Base-by-base conservation (phyloP, 2,888 invertebrate species). In the Phragmatobia fuliginosa region DNA sequence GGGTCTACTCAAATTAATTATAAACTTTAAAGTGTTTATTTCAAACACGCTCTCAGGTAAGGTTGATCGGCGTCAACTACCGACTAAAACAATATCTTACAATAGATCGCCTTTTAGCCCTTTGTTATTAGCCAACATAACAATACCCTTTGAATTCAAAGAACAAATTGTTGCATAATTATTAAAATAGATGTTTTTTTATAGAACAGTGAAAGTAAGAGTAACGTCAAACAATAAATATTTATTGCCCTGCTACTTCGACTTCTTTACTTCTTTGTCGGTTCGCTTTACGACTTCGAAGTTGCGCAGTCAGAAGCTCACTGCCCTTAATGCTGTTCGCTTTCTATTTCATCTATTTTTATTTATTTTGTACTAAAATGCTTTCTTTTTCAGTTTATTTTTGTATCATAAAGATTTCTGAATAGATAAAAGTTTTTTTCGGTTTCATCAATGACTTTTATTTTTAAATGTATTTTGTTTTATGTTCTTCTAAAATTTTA, bases 201-300 rank as follows among this genome's bases (percentile, higher is more conserved):
- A 73, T 85, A 87, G 86, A 88, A 90, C 87, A 87, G 89, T 88
- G 91, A 93, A 93, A 93, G 93, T 91, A 85, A 91, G 81, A 83
- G 81, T 85, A 58, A 41, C 65, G 4, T 28, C 68, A 28, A 56
- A 61, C 69, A 69, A 64, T 61, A 88, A 87, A 85, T 87, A 79
- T 88, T 88, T 87, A 88, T 85, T 72, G 70, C 71, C 80, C 76
- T 78, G 90, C 91, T 91, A 90, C 89, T 87, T 63, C 74, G 79
- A 78, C 82, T 85, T 84, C 83, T 87, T 87, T 86, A 76, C 83
- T 81, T 82, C 81, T 79, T 75, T 71, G 49, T 76, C 69, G 73
- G 78, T 79, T 67, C 78, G 77, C 31, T 88, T 86, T 87, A 89
- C 85, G 85, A 79, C 82, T 65, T 77, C 71, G 81, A 79, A 83